Conservation (phyloP, 2,797 vertebrate genomes). For the Streptopelia turtur region DNA sequence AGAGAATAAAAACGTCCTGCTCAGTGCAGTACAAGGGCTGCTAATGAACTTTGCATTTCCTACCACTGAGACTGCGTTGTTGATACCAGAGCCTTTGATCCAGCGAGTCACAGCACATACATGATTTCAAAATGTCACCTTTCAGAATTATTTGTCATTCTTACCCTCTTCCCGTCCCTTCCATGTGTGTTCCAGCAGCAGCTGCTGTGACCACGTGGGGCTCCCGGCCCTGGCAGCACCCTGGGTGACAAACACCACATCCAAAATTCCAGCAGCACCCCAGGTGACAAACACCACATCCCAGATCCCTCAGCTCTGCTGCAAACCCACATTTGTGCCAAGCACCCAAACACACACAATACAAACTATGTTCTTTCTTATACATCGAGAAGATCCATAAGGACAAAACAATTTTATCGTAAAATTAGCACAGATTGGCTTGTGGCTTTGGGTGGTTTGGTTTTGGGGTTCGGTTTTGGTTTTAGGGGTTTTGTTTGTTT, state of each 20-base stretch:
- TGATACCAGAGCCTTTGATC: neutral
- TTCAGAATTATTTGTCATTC: neutral
- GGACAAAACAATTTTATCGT: neutral
- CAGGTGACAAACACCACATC: too few relatives aligned
- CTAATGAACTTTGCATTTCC: neutral
- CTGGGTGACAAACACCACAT: too few relatives aligned
- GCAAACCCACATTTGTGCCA: neutral
- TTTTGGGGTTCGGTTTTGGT: neutral
- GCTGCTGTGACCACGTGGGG: too few relatives aligned
- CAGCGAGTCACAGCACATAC: neutral
- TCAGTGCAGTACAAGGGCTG: neutral
- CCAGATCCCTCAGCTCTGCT: neutral
- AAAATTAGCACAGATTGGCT: neutral
- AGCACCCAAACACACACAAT: neutral
- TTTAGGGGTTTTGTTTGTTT: neutral
- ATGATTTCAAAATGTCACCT: neutral
- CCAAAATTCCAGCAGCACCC: too few relatives aligned
- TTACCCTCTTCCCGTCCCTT: neutral
- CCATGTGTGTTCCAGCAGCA: too few relatives aligned
- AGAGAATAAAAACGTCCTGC: neutral
- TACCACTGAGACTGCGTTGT: neutral
- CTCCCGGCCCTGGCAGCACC: too few relatives aligned
- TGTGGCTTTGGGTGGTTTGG: neutral
- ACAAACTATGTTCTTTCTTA: neutral
- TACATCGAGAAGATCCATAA: neutral